phyloP scores from a whole-genome alignment of 2,113 vertebrate species.

The Gasterosteus nipponicus region DNA sequence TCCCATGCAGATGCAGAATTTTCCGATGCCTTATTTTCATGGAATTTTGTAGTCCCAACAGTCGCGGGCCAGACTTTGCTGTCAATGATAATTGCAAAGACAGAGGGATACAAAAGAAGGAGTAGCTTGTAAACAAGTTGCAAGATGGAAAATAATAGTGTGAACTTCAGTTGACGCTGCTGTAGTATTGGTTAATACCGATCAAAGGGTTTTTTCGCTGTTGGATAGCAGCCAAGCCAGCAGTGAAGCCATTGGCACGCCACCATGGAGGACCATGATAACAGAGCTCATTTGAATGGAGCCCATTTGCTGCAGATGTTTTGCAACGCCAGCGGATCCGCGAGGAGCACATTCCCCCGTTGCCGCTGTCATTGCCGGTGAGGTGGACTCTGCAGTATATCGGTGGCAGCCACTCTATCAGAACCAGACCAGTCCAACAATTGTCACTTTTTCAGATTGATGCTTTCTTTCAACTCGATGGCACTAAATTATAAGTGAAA shows the following conservation, averaged over 20 bases:
- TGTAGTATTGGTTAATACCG: conserved; percentile 45
- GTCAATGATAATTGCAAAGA: conserved; percentile 65
- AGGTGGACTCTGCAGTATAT: conserved; percentile 31
- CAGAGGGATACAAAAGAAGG: conserved; percentile 56
- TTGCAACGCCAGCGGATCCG: conserved; percentile 55
- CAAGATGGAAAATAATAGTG: conserved; percentile 50
- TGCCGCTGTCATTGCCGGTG: conserved; percentile 63
- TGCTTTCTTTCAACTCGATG: conserved; percentile 29
- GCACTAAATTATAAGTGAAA: conserved; percentile 4
- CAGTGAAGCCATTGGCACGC: conserved; percentile 53
- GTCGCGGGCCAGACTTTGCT: conserved; percentile 53
- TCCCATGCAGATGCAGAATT: conserved; percentile 48
- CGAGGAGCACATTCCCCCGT: conserved; percentile 62
- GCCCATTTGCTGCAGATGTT: conserved; percentile 43
- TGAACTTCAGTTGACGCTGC: conserved; percentile 23
- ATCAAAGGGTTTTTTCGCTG: conserved; percentile 58
- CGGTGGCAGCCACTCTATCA: conserved; percentile 54
- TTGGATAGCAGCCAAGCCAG: conserved; percentile 53
- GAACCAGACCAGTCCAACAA: conserved; percentile 61
- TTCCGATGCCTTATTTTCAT: conserved; percentile 59
- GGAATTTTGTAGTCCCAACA: conserved; percentile 46
- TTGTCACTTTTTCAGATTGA: conserved; percentile 49
- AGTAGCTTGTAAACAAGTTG: conserved; percentile 70
- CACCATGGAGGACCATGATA: conserved; percentile 60
- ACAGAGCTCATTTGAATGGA: conserved; percentile 60